Evolutionary conservation across 2,797 vertebrate species (phyloP).

Genomic region (Smutsia temminckii): DNA sequence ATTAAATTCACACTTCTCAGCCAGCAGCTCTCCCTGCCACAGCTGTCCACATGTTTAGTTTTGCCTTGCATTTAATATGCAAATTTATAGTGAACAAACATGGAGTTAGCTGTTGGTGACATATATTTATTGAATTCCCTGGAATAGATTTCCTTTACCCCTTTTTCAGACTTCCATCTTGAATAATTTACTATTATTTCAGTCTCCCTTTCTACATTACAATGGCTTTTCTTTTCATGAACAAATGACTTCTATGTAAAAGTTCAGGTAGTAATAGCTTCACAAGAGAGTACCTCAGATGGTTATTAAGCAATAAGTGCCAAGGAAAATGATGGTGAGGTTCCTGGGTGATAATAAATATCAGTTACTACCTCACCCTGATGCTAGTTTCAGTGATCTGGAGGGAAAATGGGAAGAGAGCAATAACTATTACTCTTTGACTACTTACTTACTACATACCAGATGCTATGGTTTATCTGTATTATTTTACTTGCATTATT

Average conservation of each 20-base stretch:
- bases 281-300: slow-evolving; percentile 47
- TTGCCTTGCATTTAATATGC: slow-evolving; percentile 38
- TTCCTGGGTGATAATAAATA: slow-evolving; percentile 53
- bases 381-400: slow-evolving; percentile 15
- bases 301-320: slow-evolving; percentile 69
- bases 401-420: background rate
- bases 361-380: background rate
- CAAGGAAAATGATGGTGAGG: slow-evolving; percentile 37
- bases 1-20: slow-evolving; percentile 23
- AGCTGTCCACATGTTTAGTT: background rate
- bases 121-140: slow-evolving; percentile 41
- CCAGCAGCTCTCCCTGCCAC: background rate
- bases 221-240: slow-evolving; percentile 53
- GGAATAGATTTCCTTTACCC: background rate
- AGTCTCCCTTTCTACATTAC: slow-evolving; percentile 38
- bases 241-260: slow-evolving; percentile 57
- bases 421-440: background rate
- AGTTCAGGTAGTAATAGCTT: slow-evolving; percentile 50
- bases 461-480: background rate
- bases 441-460: background rate
- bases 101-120: background rate
- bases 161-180: slow-evolving; percentile 26
- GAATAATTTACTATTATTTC: slow-evolving; percentile 57
- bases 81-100: slow-evolving; percentile 39
- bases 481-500: slow-evolving; percentile 17